A percentile compares a stretch with the other conserved stretches of the same genome.
These are phyloP conservation scores for Andrena bicolor DNA, from an alignment of 2,888 invertebrate genomes.

Conservation along the genomic window DNA sequence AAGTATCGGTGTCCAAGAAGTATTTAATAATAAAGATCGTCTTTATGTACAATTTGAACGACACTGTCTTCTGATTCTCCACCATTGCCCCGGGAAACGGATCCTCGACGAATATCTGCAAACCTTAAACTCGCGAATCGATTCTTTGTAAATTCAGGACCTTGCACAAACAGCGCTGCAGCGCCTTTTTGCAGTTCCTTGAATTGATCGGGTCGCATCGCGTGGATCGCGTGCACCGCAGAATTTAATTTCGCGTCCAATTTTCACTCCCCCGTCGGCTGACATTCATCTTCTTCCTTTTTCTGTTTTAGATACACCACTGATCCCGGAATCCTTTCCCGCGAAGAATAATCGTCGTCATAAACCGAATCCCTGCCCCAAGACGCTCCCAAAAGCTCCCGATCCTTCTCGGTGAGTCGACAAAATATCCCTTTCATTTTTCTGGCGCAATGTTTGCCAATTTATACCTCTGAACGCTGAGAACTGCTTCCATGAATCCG, in stretches of 20 bases:
- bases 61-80: background rate
- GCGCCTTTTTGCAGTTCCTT: too few relatives aligned
- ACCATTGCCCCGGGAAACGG: conserved; percentile 22
- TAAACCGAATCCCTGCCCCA: conserved; percentile 27
- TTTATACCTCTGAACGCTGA: background rate
- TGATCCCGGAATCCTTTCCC: background rate
- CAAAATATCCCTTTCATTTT: conserved; percentile 36
- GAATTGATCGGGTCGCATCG: too few relatives aligned
- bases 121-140: too few relatives aligned
- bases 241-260: conserved; percentile 13
- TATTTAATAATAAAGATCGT: conserved; percentile 83
- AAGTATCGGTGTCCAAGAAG: conserved; percentile 83
- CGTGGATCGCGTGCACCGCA: too few relatives aligned
- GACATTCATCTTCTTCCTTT: background rate
- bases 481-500: too few relatives aligned
- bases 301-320: background rate
- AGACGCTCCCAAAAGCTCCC: conserved; percentile 25
- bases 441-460: background rate
- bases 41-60: conserved; percentile 82
- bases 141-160: too few relatives aligned
- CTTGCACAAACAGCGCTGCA: too few relatives aligned
- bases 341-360: conserved; percentile 31
- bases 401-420: conserved; percentile 33
- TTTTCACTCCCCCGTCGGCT: background rate
- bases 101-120: too few relatives aligned